phyloP scores from a whole-genome alignment of 2,113 vertebrate species.

The Sakesphorus luctuosus region DNA sequence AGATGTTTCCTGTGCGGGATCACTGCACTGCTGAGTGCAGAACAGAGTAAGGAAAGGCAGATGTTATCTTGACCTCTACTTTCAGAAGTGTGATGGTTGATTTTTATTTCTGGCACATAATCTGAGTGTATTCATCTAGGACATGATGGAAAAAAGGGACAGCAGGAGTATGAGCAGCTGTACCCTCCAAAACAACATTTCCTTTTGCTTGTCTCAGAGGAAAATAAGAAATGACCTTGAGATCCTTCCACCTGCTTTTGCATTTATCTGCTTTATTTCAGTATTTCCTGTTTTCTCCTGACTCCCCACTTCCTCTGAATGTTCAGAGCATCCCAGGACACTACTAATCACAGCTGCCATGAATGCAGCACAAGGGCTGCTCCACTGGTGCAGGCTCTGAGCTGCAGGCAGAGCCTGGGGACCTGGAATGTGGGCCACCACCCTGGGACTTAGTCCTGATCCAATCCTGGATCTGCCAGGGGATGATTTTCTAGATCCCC shows the following conservation, averaged over 20 bases:
- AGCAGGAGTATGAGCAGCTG: constrained; percentile 8
- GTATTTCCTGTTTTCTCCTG: not conserved
- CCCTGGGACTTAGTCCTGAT: not conserved
- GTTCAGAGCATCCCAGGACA: not conserved
- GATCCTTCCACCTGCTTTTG: not conserved
- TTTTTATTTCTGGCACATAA: constrained; percentile 41
- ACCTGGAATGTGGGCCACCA: not conserved
- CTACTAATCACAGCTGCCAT: rapidly evolving
- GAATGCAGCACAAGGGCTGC: not conserved
- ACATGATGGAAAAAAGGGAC: not conserved
- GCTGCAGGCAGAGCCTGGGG: not conserved
- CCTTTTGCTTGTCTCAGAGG: not conserved
- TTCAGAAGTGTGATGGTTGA: not conserved
- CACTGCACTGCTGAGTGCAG: not conserved
- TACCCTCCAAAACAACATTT: not conserved
- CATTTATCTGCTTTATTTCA: not conserved
- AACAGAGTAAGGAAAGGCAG: constrained; percentile 6
- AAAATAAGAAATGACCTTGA: not conserved
- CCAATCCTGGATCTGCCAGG: rapidly evolving
- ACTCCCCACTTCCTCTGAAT: not conserved
- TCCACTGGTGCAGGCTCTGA: rapidly evolving
- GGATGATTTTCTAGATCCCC: not conserved
- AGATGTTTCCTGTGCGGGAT: not conserved
- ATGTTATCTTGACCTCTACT: constrained; percentile 40
- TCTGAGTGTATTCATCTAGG: not conserved